Percentiles rank a stretch among this genome's conserved stretches.
phyloP scores from a whole-genome alignment of 2,113 vertebrate species.

The Regulus satrapa region DNA sequence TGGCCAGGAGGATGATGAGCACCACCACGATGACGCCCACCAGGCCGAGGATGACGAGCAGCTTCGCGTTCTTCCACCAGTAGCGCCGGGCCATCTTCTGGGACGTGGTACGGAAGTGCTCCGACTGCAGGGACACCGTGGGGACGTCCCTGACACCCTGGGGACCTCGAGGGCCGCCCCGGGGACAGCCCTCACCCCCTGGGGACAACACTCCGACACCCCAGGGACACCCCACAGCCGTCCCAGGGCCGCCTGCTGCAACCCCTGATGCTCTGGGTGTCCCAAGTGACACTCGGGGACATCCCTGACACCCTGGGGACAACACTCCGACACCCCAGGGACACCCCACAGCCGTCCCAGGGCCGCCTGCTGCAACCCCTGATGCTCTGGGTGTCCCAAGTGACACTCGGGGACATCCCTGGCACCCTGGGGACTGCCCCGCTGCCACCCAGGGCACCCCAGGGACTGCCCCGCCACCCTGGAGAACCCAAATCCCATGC shows the following conservation, averaged over 20 bases:
- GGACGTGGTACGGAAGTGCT: constrained; percentile 91
- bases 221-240: not conserved
- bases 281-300: not conserved
- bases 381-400: too few species aligned
- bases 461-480: not conserved
- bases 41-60: constrained; percentile 82
- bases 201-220: not conserved
- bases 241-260: too few species aligned
- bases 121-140: constrained; percentile 72
- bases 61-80: constrained; percentile 95
- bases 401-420: not conserved
- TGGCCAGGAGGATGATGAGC: constrained; percentile 86
- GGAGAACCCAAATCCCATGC: not conserved
- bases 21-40: constrained; percentile 80
- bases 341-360: too few species aligned
- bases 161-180: not conserved
- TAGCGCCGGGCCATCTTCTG: constrained; percentile 88
- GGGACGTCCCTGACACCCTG: too few species aligned
- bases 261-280: too few species aligned
- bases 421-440: too few species aligned
- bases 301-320: too few species aligned
- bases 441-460: too few species aligned
- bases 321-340: not conserved
- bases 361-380: too few species aligned
- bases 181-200: not conserved